A percentile compares a stretch with the other conserved stretches of the same genome.
Conservation (phyloP, 2,888 invertebrate species). For the Tiphia femorata region DNA sequence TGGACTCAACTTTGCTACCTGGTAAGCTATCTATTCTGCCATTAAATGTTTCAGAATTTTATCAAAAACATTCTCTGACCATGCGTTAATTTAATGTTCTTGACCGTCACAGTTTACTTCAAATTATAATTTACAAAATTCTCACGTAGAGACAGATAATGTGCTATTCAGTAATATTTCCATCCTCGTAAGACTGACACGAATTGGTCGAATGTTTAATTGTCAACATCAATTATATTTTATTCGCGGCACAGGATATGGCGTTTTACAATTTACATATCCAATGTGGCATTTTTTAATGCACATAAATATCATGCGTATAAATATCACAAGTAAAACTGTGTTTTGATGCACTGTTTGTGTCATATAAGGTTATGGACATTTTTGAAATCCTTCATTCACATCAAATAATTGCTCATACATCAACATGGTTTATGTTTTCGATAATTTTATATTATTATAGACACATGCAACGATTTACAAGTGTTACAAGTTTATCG, state of each 20-base stretch:
- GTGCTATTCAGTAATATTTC: no score
- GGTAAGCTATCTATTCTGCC: slow-evolving; percentile 44
- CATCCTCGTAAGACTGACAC: not conserved
- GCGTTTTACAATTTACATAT: not conserved
- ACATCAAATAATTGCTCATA: no score
- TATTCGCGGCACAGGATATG: not conserved
- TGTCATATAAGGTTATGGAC: not conserved
- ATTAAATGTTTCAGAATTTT: slow-evolving; percentile 27
- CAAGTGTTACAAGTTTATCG: not conserved
- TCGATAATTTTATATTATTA: no score
- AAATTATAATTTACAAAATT: not conserved
- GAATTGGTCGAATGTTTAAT: not conserved
- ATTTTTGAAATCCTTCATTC: no score
- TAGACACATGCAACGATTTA: no score
- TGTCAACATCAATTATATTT: not conserved
- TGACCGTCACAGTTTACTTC: not conserved
- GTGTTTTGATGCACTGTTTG: not conserved
- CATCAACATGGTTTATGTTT: no score
- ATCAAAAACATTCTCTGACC: not conserved
- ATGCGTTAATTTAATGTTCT: not conserved
- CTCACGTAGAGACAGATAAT: not conserved
- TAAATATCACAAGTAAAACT: not conserved
- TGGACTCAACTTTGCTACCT: slow-evolving; percentile 33
- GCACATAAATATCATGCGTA: not conserved
- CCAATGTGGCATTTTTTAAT: not conserved